Base-by-base conservation (phyloP, 2,888 invertebrate species). In the Patella pellucida region DNA sequence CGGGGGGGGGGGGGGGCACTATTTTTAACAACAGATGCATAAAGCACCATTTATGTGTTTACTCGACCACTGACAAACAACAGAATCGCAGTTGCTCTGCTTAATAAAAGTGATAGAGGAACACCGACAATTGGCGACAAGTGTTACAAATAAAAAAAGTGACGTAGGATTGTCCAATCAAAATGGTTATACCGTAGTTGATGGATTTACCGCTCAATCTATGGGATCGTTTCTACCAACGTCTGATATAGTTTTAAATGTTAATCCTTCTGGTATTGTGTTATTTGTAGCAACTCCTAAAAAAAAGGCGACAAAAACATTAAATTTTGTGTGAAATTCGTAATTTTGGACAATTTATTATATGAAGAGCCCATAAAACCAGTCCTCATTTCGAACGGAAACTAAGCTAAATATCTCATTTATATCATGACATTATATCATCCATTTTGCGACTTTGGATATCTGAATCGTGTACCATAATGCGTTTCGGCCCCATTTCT, bases 101-200 rank as follows among this genome's bases (percentile, higher is more conserved):
- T 87, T n/a, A 85, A 85, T 78, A 76, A 68, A 11, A 81, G 79
- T 27, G 78, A 75, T 7, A 78, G 74, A 56, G 85, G 83, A 9
- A 80, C 75, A n/a, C 85, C n/a, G n/a, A n/a, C n/a, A n/a, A n/a
- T n/a, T n/a, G n/a, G n/a, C 85, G 1, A 69, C 71, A 4, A 82
- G 75, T 23, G 71, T 84, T 3, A 67, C 75, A 19, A 51, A 82
- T 14, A 75, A 52, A 5, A 41, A 84, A 15, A 73, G 75, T 16
- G 78, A 81, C 41, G 52, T 86, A 16, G 84, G 84, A 12, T 69
- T 82, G 73, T 74, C 70, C 12, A 71, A 68, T 54, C 23, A 74
- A 31, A 62, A 51, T 27, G 84, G 82, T 11, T 85, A 85, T 77
- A 81, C 78, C 52, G 69, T 86, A 27, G 81, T 79, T 12, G 86